Evolutionary conservation across 2,888 invertebrate genomes (phyloP), one percentile per base, ranked within the genome.

Genomic region (Mythimna loreyi): DNA sequence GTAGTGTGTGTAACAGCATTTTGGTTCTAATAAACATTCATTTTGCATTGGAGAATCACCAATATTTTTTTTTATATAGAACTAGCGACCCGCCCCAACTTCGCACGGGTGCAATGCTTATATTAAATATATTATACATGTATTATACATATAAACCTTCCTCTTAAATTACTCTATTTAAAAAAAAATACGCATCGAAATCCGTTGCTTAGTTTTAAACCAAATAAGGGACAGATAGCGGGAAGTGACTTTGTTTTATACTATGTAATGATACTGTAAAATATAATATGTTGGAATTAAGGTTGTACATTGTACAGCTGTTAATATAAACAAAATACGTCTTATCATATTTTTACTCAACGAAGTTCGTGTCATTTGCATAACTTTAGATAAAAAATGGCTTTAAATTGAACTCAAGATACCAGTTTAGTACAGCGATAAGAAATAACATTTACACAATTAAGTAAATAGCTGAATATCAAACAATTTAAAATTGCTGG

Each of bases 341-440:
- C 19, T 49, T 58, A 74, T 67, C 62, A 23, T 21, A 43, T 25
- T 58, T 78, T 72, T 55, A 28, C n/a, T 25, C 56, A 73, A 67
- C 23, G 49, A 21, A 58, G 9, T 33, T 28, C 5, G 16, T 57
- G 21, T 16, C 23, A 47, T 53, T 70, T 53, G n/a, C 8, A 30
- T 55, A 59, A 11, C 16, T 25, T 30, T 9, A 56, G 80, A 76
- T 79, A 74, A 67, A 33, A 74, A 1, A 21, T 74, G 50, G 13
- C 53, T 56, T 67, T 43, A 78, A 43, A 72, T 57, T 79, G 76
- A 80, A 67, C 76, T 60, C 40, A n/a, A 58, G 57, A 72, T 58
- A 75, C 21, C 21, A 49, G 25, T 23, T 40, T 19, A 40, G 47
- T 33, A 47, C 23, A 61, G 5, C 3, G 79, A 77, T 77, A 68